Percentiles rank a stretch among this genome's conserved stretches.
Evolutionary conservation across 2,113 vertebrate species (phyloP).

Genomic region (Phoxinus phoxinus): DNA sequence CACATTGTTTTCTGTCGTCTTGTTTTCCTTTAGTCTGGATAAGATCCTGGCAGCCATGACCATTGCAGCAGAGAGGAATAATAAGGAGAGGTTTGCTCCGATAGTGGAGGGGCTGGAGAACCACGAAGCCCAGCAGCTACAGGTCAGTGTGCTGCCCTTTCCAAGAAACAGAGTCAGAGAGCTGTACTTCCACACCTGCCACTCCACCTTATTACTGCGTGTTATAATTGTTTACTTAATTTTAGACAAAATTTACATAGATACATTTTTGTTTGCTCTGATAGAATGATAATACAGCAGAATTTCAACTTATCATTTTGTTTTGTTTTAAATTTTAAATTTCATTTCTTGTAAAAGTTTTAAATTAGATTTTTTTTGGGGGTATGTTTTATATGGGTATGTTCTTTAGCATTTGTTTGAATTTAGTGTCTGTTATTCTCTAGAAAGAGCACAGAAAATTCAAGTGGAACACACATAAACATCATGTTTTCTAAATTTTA

Average conservation of each 20-base stretch:
- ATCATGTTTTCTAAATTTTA: background rate
- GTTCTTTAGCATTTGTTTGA: background rate
- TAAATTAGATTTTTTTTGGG: background rate
- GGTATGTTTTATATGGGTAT: background rate
- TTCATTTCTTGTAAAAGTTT: background rate
- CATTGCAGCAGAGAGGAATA: slow-evolving; percentile 91
- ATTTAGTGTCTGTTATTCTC: background rate
- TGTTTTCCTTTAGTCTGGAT: slow-evolving; percentile 80
- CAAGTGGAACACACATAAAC: background rate
- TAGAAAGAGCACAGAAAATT: background rate
- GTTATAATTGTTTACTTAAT: background rate
- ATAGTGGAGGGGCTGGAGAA: slow-evolving; percentile 97
- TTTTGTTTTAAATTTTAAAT: background rate
- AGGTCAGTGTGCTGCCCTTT: slow-evolving; percentile 76
- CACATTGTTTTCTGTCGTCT: slow-evolving; percentile 55
- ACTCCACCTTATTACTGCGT: slow-evolving; percentile 9
- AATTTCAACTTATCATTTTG: background rate
- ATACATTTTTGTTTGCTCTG: background rate
- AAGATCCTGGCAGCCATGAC: slow-evolving; percentile 95
- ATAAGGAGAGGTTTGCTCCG: slow-evolving; percentile 88
- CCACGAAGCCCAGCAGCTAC: slow-evolving; percentile 92
- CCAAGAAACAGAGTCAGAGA: background rate
- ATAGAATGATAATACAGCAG: background rate
- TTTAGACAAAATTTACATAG: background rate
- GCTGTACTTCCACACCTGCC: background rate